Conservation (phyloP, 2,888 invertebrate species). For the Aleiodes leptofemur region DNA sequence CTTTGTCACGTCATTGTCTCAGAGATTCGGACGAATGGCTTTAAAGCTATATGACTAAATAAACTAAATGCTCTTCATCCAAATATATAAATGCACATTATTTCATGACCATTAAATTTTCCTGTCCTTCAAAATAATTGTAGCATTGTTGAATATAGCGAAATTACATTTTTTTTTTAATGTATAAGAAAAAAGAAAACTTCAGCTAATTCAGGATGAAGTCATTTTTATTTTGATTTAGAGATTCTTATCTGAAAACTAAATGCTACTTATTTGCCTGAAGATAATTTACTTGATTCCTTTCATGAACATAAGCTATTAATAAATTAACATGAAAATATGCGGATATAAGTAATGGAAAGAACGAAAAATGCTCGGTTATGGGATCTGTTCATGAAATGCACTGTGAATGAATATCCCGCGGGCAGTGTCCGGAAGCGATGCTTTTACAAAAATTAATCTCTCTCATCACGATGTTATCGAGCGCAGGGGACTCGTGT, state of each 20-base stretch:
- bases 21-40: constrained; percentile 42
- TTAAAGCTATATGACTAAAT: constrained; percentile 25
- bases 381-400: constrained; percentile 34
- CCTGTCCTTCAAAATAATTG: neutral
- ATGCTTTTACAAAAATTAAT: constrained; percentile 49
- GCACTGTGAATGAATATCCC: constrained; percentile 33
- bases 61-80: neutral
- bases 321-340: constrained; percentile 19
- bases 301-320: too few species aligned
- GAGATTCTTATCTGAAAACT: too few species aligned
- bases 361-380: neutral
- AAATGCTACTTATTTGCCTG: too few species aligned
- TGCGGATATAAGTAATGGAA: constrained; percentile 4
- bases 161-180: too few species aligned
- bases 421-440: constrained; percentile 41
- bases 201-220: neutral
- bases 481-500: constrained; percentile 39
- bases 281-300: too few species aligned
- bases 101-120: neutral
- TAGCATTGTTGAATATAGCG: too few species aligned
- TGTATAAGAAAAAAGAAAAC: too few species aligned
- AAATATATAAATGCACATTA: neutral
- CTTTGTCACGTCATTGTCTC: constrained; percentile 52
- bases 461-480: constrained; percentile 49
- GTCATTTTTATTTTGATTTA: neutral